phyloP scores from a whole-genome alignment of 2,797 vertebrate genomes.

The Poecilia wingei region DNA sequence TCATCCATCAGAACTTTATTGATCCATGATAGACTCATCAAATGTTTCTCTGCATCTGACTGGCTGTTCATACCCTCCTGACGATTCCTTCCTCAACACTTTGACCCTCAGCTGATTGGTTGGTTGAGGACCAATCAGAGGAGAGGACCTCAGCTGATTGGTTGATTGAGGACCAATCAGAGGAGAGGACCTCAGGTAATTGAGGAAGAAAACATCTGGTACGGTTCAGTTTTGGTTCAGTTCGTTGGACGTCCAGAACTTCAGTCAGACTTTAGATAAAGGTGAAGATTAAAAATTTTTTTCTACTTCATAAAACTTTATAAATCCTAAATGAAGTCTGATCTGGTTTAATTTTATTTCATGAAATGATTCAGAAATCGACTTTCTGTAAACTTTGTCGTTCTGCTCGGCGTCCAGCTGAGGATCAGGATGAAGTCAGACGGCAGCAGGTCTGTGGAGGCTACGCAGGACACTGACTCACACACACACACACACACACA shows the following conservation, averaged over 20 bases:
- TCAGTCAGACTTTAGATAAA: not conserved
- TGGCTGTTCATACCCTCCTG: no score
- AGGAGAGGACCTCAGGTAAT: not conserved
- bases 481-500: slow-evolving; percentile 3
- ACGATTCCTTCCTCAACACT: no score
- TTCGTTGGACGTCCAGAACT: not conserved
- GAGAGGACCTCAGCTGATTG: not conserved
- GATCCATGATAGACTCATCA: no score
- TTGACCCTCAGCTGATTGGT: not conserved
- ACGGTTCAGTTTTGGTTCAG: not conserved
- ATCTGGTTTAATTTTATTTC: not conserved
- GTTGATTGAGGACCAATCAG: not conserved
- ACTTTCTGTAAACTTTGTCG: not conserved
- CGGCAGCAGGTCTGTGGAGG: slow-evolving; percentile 14
- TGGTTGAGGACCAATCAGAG: not conserved
- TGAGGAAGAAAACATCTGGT: not conserved
- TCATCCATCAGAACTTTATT: no score
- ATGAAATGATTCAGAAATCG: not conserved
- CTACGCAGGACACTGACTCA: slow-evolving; percentile 6
- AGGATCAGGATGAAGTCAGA: not conserved
- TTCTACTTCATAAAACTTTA: not conserved
- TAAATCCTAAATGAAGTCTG: not conserved
- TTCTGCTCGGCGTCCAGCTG: not conserved
- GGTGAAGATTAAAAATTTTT: not conserved
- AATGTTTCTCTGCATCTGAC: not conserved